Percentiles rank a stretch among this genome's conserved stretches.
Evolutionary conservation across 1,140 invertebrate species (phyloP).

Genomic region (Tetraneura akinire): DNA sequence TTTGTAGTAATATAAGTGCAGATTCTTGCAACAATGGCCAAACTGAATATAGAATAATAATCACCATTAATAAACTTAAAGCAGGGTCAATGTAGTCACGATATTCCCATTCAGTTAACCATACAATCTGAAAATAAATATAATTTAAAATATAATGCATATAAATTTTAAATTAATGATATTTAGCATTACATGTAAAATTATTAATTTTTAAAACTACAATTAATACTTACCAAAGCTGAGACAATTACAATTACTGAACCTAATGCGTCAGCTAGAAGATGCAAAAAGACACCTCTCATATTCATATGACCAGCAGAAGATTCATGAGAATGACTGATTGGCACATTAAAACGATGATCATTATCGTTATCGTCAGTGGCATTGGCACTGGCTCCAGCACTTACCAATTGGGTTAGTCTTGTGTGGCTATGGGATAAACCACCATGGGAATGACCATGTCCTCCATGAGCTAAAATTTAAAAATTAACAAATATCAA

Average conservation of each 20-base stretch:
- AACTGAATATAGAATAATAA: slow-evolving; percentile 78
- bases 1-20: slow-evolving; percentile 85
- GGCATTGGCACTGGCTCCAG: slow-evolving; percentile 58
- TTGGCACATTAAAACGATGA: slow-evolving; percentile 66
- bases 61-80: slow-evolving; percentile 80
- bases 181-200: too few species aligned
- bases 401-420: slow-evolving; percentile 65
- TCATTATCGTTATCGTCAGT: slow-evolving; percentile 82
- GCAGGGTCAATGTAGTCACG: slow-evolving; percentile 90
- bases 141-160: slow-evolving; percentile 17
- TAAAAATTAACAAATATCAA: background rate
- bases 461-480: slow-evolving; percentile 73
- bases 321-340: slow-evolving; percentile 59
- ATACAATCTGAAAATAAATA: slow-evolving; percentile 66
- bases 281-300: slow-evolving; percentile 95
- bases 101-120: slow-evolving; percentile 81
- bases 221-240: slow-evolving; percentile 65
- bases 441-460: slow-evolving; percentile 61
- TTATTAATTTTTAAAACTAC: too few species aligned
- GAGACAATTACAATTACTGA: slow-evolving; percentile 97
- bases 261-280: slow-evolving; percentile 92
- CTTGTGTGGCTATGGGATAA: slow-evolving; percentile 66
- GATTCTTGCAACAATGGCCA: slow-evolving; percentile 87
- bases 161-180: background rate
- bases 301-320: slow-evolving; percentile 91